Conservation (phyloP, 2,888 invertebrate genomes). For the Drosophila meridionalis region DNA sequence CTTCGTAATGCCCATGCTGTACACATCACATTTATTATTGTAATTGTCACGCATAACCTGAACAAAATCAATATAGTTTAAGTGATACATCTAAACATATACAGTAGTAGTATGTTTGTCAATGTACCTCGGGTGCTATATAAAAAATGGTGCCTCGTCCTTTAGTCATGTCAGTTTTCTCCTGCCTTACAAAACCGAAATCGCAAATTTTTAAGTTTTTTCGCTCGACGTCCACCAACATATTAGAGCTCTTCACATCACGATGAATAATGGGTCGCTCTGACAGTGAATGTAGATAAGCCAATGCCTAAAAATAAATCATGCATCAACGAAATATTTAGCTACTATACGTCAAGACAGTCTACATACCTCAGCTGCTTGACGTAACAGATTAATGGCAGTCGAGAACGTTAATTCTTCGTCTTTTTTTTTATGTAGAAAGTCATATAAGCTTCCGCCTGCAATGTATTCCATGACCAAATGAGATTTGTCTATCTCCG, state of each 20-base stretch:
- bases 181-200: constrained; percentile 15
- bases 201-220: constrained; percentile 20
- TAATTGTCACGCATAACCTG: background rate
- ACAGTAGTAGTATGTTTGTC: background rate
- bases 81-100: background rate
- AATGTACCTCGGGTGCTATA: constrained; percentile 30
- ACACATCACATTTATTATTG: constrained; percentile 14
- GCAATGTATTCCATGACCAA: constrained; percentile 20
- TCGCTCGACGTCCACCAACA: constrained; percentile 5
- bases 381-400: constrained; percentile 11
- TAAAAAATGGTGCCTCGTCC: fast-evolving
- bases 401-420: background rate
- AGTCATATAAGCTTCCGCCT: constrained; percentile 1
- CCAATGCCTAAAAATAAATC: background rate
- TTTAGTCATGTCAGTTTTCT: background rate
- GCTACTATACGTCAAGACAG: background rate
- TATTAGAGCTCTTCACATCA: constrained; percentile 13
- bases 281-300: background rate
- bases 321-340: background rate
- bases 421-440: background rate
- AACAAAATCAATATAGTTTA: background rate
- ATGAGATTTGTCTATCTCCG: fast-evolving
- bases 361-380: constrained; percentile 15
- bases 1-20: constrained; percentile 19
- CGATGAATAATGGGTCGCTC: background rate